Evolutionary conservation across 2,888 invertebrate species (phyloP), one percentile per base, ranked within the genome.

Genomic region (Auanema freiburgensis): DNA sequence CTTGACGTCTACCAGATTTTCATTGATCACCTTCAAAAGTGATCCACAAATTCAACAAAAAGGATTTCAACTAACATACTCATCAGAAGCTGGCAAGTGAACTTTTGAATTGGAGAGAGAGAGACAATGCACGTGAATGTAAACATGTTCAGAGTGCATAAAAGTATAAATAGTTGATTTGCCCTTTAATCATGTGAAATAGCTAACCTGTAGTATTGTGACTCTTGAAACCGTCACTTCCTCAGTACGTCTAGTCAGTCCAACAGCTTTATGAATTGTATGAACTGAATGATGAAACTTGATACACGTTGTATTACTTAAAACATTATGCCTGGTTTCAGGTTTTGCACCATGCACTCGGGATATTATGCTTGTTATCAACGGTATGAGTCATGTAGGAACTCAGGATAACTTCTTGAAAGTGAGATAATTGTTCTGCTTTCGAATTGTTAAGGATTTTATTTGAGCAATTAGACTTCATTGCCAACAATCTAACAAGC

Each of bases 291-390:
- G n/a, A 18, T 18, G 5, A 4, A 21, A 57, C 21, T 40, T 8
- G 12, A 16, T 14, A 24, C n/a, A n/a, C n/a, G 50, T 23, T 25
- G 11, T 25, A 18, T 33, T 65, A n/a, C 16, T 14, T 23, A 42
- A 18, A 5, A 4, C 43, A n/a, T 50, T 16, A 18, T 14, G n/a
- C 43, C n/a, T n/a, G n/a, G n/a, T 11, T 62, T 65, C 57, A 76
- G 76, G 66, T 46, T 67, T 66, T 12, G 51, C 60, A 8, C 76
- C 76, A 10, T 76, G 76, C 52, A 75, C 73, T 43, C 69, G 76
- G 0, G 76, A 76, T 56, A 70, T 76, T n/a, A 61, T 72, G 25
- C 54, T 76, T 18, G 52, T 67, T 2, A 67, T 76, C 23, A 76
- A 76, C 58, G 76, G 69, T 18, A 51, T 75, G 57, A 57, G 67